phyloP scores from a whole-genome alignment of 2,113 vertebrate species.

The Galemys pyrenaicus region DNA sequence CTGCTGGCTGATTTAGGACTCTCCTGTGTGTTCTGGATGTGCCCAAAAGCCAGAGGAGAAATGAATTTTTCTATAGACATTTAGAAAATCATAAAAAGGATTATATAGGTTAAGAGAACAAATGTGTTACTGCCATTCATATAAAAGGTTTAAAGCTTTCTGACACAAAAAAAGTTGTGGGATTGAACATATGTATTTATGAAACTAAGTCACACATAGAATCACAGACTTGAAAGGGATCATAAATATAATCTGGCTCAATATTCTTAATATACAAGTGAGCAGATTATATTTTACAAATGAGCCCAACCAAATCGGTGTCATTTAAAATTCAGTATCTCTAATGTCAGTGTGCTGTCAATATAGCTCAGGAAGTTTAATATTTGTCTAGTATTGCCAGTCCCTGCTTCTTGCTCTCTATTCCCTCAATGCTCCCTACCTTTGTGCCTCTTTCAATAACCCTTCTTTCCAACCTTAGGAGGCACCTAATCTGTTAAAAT shows the following conservation, averaged over 20 bases:
- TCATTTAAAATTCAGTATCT: not conserved
- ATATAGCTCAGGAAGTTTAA: not conserved
- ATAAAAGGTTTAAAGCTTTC: not conserved
- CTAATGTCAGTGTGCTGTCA: not conserved
- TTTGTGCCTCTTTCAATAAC: not conserved
- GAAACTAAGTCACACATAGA: not conserved
- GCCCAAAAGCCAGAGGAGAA: not conserved
- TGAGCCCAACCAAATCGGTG: not conserved
- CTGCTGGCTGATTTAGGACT: not conserved
- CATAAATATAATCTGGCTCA: not conserved
- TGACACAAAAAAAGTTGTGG: not conserved
- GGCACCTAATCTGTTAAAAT: not conserved
- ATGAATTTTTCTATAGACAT: not conserved
- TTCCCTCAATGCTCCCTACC: not conserved
- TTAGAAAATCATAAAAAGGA: slow-evolving; percentile 26
- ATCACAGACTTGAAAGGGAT: not conserved
- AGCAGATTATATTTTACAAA: slow-evolving; percentile 14
- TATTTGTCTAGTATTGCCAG: not conserved
- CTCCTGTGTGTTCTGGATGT: not conserved
- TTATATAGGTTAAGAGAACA: slow-evolving; percentile 5
- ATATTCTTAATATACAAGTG: not conserved
- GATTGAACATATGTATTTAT: not conserved
- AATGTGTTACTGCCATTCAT: not conserved
- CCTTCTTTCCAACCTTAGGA: not conserved
- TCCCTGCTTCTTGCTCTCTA: not conserved